Evolutionary conservation across 2,797 vertebrate species (phyloP).

Genomic region (Erethizon dorsatum): DNA sequence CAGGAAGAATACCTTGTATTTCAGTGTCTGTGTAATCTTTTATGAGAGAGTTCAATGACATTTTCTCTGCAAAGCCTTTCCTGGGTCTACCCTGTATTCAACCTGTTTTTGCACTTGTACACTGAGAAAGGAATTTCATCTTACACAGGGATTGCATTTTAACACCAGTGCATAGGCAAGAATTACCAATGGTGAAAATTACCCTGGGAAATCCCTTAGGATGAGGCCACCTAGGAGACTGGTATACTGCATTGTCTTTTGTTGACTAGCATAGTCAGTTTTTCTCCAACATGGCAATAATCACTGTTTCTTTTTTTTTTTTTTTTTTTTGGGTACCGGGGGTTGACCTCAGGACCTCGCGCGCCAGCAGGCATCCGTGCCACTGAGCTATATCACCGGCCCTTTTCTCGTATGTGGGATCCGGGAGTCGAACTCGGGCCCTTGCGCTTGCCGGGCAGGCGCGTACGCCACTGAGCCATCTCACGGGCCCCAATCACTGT

Average conservation of each 20-base stretch:
- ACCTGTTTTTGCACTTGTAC: background rate
- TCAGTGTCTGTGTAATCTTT: background rate
- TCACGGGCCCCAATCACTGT: too few relatives aligned
- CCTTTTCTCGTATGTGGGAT: too few relatives aligned
- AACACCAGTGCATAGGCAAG: background rate
- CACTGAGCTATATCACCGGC: too few relatives aligned
- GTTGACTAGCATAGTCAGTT: background rate
- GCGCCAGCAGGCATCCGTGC: too few relatives aligned
- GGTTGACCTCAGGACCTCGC: too few relatives aligned
- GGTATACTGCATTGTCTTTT: background rate
- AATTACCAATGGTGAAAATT: slow-evolving; percentile 16
- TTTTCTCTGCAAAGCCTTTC: slow-evolving; percentile 48
- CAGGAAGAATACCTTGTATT: background rate
- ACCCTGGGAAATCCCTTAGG: slow-evolving; percentile 7
- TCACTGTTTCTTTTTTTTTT: background rate
- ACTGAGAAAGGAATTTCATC: background rate
- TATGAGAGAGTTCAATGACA: background rate
- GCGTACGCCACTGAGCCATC: too few relatives aligned
- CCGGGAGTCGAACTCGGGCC: too few relatives aligned
- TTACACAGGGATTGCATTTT: slow-evolving; percentile 8
- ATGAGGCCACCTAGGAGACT: background rate
- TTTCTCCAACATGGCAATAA: slow-evolving; percentile 6
- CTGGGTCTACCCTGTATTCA: background rate
- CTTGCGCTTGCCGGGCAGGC: too few relatives aligned
- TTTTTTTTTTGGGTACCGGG: too few relatives aligned